These are phyloP conservation scores for Semnopithecus entellus DNA, from an alignment of 2,113 vertebrate species.

Conservation along the genomic window DNA sequence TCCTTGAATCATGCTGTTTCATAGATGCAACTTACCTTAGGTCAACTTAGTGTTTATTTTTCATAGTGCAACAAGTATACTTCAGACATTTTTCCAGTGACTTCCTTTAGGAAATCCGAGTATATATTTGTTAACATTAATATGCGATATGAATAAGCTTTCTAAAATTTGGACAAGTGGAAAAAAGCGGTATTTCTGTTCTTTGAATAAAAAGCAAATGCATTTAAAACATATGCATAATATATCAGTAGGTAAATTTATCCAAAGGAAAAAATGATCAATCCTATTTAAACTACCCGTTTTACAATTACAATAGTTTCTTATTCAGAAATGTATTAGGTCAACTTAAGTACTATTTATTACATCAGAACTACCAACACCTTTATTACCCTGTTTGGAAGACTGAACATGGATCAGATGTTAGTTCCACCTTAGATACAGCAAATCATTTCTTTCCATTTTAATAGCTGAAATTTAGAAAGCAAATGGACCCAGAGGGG, in stretches of 20 bases:
- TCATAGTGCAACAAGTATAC: background rate
- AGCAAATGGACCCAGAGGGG: background rate
- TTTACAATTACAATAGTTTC: background rate
- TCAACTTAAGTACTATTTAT: background rate
- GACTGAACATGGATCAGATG: background rate
- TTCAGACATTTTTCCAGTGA: background rate
- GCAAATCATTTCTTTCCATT: background rate
- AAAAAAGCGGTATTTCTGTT: background rate
- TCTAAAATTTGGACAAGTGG: slow-evolving; percentile 22
- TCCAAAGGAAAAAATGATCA: background rate
- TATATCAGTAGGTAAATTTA: background rate
- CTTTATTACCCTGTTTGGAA: background rate
- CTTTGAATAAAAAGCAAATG: slow-evolving; percentile 15
- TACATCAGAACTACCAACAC: background rate
- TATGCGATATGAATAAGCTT: background rate
- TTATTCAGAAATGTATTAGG: background rate
- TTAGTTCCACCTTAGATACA: background rate
- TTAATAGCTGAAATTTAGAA: slow-evolving; percentile 47
- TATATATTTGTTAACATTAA: background rate
- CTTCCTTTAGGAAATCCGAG: background rate
- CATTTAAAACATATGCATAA: background rate
- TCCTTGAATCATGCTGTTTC: background rate
- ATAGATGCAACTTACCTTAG: background rate
- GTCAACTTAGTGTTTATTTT: background rate
- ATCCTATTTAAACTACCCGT: background rate